Conservation (phyloP, 2,888 invertebrate species). For the Eupithecia subumbrata region DNA sequence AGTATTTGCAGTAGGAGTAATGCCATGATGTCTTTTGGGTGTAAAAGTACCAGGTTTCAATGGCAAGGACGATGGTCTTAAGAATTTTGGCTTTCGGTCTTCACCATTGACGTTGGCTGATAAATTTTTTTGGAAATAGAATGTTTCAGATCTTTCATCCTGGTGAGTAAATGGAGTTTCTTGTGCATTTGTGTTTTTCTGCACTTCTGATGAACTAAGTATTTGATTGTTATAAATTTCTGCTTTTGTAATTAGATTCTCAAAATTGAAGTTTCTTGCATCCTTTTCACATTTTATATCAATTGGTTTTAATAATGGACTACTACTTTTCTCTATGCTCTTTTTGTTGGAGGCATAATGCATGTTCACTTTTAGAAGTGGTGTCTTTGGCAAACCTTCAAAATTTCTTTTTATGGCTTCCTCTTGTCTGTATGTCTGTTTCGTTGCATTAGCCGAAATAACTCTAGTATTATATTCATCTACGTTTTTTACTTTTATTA, state of each 20-base stretch:
- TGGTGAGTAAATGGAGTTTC: slow-evolving; percentile 56
- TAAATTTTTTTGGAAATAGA: slow-evolving; percentile 77
- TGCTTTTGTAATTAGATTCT: slow-evolving; percentile 79
- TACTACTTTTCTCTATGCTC: slow-evolving; percentile 60
- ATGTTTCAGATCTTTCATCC: slow-evolving; percentile 79
- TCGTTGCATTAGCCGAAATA: slow-evolving; percentile 58
- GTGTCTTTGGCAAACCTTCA: slow-evolving; percentile 68
- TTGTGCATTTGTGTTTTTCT: slow-evolving; percentile 69
- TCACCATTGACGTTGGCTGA: slow-evolving; percentile 61
- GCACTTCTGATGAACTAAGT: slow-evolving; percentile 72
- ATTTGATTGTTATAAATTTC: slow-evolving; percentile 80
- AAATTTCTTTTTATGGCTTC: slow-evolving; percentile 64
- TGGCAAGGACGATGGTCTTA: slow-evolving; percentile 92
- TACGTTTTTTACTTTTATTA: slow-evolving; percentile 72
- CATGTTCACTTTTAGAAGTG: slow-evolving; percentile 66
- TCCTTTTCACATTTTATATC: slow-evolving; percentile 68
- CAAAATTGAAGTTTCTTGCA: slow-evolving; percentile 77
- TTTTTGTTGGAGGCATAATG: slow-evolving; percentile 61
- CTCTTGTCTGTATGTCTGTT: slow-evolving; percentile 62
- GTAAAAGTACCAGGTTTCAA: slow-evolving; percentile 93
- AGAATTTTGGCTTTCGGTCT: slow-evolving; percentile 86
- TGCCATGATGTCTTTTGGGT: slow-evolving; percentile 91
- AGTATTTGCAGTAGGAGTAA: slow-evolving; percentile 92
- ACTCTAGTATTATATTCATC: slow-evolving; percentile 66
- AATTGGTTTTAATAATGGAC: slow-evolving; percentile 51